phyloP scores from a whole-genome alignment of 2,113 vertebrate genomes.

The Pterocles burchelli region DNA sequence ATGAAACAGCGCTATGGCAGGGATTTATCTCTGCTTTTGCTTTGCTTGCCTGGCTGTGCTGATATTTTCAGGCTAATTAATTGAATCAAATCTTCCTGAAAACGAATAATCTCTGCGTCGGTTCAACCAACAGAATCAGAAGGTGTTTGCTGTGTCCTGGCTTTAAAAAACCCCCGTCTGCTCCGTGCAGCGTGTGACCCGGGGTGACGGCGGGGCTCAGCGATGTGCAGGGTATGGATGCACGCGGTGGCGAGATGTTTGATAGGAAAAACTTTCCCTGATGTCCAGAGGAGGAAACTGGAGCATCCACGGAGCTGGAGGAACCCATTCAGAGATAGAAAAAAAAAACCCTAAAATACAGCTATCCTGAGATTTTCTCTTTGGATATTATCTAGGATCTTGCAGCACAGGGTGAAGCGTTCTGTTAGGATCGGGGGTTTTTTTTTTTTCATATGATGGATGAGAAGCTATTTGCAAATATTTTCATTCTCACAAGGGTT shows the following conservation, averaged over 20 bases:
- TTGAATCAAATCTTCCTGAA: conserved; percentile 71
- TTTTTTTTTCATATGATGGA: background rate
- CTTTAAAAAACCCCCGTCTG: background rate
- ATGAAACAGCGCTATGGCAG: conserved; percentile 62
- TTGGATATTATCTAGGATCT: background rate
- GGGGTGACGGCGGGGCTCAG: background rate
- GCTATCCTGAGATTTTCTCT: background rate
- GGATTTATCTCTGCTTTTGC: conserved; percentile 78
- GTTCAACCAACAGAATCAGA: conserved; percentile 28
- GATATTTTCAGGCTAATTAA: conserved; percentile 76
- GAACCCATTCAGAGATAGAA: background rate
- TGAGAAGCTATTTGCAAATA: background rate
- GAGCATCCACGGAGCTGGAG: background rate
- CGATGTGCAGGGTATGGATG: fast-evolving
- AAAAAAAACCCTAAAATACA: background rate
- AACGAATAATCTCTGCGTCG: conserved; percentile 52
- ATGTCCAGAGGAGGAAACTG: background rate
- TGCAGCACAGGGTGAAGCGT: background rate
- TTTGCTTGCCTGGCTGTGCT: conserved; percentile 70
- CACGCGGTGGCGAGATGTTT: background rate
- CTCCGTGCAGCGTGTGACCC: background rate
- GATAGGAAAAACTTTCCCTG: background rate
- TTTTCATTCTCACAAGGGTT: background rate
- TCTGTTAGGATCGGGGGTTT: background rate
- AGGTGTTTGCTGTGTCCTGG: background rate